Percentiles rank a stretch among this genome's conserved stretches.
These are phyloP conservation scores for Sebastes kiyomatsui DNA, from an alignment of 2,797 vertebrate species.

Conservation along the genomic window DNA sequence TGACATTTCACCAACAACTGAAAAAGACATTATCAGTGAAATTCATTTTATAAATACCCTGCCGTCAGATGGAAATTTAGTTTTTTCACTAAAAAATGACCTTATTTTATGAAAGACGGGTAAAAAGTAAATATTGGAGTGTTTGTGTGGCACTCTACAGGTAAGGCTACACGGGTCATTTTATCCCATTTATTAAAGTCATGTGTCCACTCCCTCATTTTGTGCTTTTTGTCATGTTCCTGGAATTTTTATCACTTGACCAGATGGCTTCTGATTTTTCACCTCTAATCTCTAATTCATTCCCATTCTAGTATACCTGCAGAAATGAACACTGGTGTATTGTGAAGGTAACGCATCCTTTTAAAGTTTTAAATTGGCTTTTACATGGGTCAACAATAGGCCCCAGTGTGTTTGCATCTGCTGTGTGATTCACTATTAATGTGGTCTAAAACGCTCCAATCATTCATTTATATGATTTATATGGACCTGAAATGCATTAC, in stretches of 20 bases:
- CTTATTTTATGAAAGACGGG: not conserved
- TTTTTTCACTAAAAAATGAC: not conserved
- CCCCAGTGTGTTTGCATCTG: not conserved
- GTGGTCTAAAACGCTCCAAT: not conserved
- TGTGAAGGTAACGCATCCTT: not conserved
- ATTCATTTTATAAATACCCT: not conserved
- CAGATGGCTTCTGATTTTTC: not conserved
- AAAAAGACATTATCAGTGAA: not conserved
- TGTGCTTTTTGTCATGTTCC: not conserved
- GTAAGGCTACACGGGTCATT: not conserved
- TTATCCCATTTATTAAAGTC: not conserved
- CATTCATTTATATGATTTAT: slow-evolving; percentile 19
- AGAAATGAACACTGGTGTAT: not conserved
- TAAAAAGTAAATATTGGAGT: not conserved
- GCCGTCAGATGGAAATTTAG: not conserved
- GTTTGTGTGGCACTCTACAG: not conserved
- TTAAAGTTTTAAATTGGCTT: slow-evolving; percentile 19
- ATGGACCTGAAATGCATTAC: not conserved
- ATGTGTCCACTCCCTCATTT: not conserved
- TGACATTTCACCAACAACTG: not conserved
- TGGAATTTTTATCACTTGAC: not conserved
- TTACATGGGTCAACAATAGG: not conserved
- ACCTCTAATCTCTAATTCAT: not conserved
- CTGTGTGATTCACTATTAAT: slow-evolving; percentile 21
- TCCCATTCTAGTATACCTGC: not conserved